A percentile compares a stretch with the other conserved stretches of the same genome.
Evolutionary conservation across 2,888 invertebrate genomes (phyloP).

Genomic region (Aleiodes testaceus): DNA sequence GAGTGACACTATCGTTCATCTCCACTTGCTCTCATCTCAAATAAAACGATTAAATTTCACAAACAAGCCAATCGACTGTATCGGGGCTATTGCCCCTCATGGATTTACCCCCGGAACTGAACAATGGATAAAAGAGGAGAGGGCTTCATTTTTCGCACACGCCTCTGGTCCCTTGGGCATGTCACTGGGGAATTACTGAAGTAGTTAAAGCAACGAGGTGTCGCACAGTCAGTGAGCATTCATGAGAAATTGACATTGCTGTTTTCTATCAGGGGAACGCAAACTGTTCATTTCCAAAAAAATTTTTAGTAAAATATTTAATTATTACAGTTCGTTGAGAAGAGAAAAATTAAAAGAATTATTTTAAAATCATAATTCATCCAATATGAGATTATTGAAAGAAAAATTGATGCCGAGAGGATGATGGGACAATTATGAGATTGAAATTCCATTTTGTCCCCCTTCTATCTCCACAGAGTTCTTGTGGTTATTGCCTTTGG

Average conservation of each 20-base stretch:
- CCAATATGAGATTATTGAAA: conserved; percentile 16
- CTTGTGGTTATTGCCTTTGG: conserved; percentile 27
- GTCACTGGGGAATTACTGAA: conserved; percentile 52
- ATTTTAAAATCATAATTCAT: not conserved
- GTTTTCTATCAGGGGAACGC: conserved; percentile 57
- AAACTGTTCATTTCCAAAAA: not conserved
- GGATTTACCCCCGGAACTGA: not conserved
- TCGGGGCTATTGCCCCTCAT: conserved; percentile 38
- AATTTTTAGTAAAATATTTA: no score
- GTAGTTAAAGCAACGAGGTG: conserved; percentile 58
- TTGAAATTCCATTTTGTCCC: conserved; percentile 26
- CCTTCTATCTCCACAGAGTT: not conserved
- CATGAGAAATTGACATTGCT: conserved; percentile 65
- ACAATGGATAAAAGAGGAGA: conserved; percentile 30
- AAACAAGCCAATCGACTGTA: conserved; percentile 64
- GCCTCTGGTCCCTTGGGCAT: conserved; percentile 50
- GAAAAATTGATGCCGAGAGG: conserved; percentile 14
- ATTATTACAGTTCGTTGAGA: no score
- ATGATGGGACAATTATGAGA: conserved; percentile 32
- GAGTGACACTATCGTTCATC: conserved; percentile 42
- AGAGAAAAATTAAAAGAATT: conserved; percentile 1
- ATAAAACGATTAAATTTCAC: conserved; percentile 61
- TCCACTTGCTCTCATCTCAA: conserved; percentile 44
- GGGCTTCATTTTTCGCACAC: conserved; percentile 46
- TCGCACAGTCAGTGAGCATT: conserved; percentile 57